Evolutionary conservation across 2,888 invertebrate species (phyloP), one percentile per base, ranked within the genome.

Genomic region (Nomada ferruginata): DNA sequence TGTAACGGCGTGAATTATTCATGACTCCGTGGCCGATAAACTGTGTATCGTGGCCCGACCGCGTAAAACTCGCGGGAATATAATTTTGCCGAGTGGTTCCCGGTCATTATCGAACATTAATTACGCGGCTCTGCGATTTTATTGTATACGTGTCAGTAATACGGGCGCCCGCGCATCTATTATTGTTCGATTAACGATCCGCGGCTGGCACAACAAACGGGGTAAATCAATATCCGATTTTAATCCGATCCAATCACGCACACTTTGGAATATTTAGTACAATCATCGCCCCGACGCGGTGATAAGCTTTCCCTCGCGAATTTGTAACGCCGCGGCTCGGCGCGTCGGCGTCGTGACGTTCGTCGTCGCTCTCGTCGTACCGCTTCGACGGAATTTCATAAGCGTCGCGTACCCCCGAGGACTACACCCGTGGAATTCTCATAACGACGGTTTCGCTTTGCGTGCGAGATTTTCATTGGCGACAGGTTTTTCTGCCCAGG

Each of bases 11-110:
- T 86, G 87, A 87, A 86, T 87, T 79, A 87, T 84, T 76, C 75
- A 82, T 76, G 82, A 79, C 61, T 64, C 79, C 42, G 59, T 47
- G 66, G 71, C n/a, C 79, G 76, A 82, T 86, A 83, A 84, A 87
- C 86, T 84, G 82, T 78, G 73, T 79, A 78, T 83, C 57, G 76
- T 55, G 76, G 63, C n/a, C 9, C 26, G 29, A 52, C 53, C 63
- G 57, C 44, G 80, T 83, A 87, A 88, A 87, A 87, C 86, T 87
- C 76, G 71, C 72, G 77, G 77, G 82, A 85, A 83, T 87, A 87
- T 87, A 83, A 87, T 87, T 87, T 87, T 79, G 61, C 74, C 68
- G 53, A 76, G 70, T 70, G 55, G 55, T 72, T 68, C 66, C 29
- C 66, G 72, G 36, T 75, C 47, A 85, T 80, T 79, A 76, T 78